A percentile compares a stretch with the other conserved stretches of the same genome.
Evolutionary conservation across 1,140 invertebrate species (phyloP).

Genomic region (Camponotus pennsylvanicus): DNA sequence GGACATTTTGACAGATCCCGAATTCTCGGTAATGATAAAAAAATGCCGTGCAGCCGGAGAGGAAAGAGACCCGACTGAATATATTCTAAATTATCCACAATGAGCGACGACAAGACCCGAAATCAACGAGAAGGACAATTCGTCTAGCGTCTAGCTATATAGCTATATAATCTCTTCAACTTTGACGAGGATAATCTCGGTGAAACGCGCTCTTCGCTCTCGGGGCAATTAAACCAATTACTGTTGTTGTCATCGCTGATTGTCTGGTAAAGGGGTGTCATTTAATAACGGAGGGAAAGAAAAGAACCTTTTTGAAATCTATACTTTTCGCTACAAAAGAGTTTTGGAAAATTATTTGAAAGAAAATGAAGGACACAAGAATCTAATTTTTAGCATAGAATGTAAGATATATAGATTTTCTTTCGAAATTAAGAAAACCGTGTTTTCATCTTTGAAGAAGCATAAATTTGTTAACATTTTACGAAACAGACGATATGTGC

Average conservation of each 20-base stretch:
- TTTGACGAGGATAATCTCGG: constrained; percentile 28
- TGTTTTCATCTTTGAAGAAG: neutral
- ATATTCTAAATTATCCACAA: constrained; percentile 55
- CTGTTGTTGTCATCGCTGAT: neutral
- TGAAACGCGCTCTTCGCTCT: neutral
- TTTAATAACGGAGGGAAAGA: constrained; percentile 7
- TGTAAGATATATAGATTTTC: neutral
- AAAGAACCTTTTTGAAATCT: neutral
- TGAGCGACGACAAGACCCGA: constrained; percentile 3
- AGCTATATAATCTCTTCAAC: constrained; percentile 1
- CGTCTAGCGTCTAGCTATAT: constrained; percentile 42
- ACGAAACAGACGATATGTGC: neutral
- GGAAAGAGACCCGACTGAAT: neutral
- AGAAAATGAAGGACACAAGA: neutral
- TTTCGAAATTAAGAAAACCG: neutral
- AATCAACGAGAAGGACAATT: constrained; percentile 64
- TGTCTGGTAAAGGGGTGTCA: constrained; percentile 49
- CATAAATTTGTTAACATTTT: neutral
- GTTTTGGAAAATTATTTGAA: neutral
- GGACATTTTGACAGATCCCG: constrained; percentile 86
- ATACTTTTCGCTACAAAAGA: neutral
- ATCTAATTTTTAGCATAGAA: neutral
- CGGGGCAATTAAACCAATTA: constrained; percentile 52
- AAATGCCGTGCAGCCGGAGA: constrained; percentile 64
- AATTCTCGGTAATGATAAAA: constrained; percentile 85